These are phyloP conservation scores for Bugula neritina DNA, from an alignment of 2,888 invertebrate species.

Conservation along the genomic window DNA sequence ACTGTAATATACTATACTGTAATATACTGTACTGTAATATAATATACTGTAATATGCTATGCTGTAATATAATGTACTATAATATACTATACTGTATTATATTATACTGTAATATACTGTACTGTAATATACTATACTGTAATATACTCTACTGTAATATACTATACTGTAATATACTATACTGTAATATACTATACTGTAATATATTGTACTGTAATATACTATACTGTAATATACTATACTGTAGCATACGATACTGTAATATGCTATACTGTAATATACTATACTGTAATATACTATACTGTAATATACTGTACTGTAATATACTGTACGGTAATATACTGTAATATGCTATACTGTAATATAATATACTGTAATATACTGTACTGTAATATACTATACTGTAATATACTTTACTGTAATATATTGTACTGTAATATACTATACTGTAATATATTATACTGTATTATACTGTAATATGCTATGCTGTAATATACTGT, in stretches of 20 bases:
- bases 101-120: background rate
- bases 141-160: background rate
- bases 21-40: background rate
- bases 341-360: background rate
- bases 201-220: background rate
- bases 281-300: conserved; percentile 57
- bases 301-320: no score
- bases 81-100: conserved; percentile 57
- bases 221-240: background rate
- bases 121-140: background rate
- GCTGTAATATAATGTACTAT: conserved; percentile 30
- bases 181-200: conserved; percentile 57
- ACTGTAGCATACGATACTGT: background rate
- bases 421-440: no score
- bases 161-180: background rate
- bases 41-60: background rate
- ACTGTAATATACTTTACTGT: conserved; percentile 30
- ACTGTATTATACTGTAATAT: background rate
- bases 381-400: background rate
- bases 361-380: background rate
- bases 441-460: no score
- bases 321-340: background rate
- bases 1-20: background rate
- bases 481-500: background rate
- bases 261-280: background rate